Evolutionary conservation across 2,113 vertebrate genomes (phyloP).

Genomic region (Casuarius casuarius): DNA sequence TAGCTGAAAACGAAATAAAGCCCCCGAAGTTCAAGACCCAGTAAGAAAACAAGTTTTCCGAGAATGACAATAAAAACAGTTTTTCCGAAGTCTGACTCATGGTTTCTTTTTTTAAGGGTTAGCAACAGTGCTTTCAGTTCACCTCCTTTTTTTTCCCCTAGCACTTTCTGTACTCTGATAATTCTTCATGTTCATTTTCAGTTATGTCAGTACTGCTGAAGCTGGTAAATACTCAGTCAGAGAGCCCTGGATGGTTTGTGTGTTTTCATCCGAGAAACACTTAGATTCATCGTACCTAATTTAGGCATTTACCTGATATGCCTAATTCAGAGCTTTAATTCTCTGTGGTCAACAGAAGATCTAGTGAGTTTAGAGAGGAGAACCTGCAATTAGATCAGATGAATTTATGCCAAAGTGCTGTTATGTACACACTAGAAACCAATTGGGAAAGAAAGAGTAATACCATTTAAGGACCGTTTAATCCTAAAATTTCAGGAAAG

Average conservation of each 20-base stretch:
- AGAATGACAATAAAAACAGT: neutral
- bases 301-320: neutral
- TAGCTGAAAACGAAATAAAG: no score
- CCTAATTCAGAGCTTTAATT: neutral
- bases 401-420: neutral
- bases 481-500: neutral
- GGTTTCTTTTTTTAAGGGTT: neutral
- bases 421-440: neutral
- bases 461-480: neutral
- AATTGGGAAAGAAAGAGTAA: neutral
- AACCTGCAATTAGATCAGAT: neutral
- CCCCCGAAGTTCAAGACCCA: no score
- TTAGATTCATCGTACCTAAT: neutral
- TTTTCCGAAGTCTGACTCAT: neutral
- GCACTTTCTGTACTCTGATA: neutral
- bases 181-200: neutral
- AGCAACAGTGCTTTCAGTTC: neutral
- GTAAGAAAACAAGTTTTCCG: neutral
- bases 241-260: neutral
- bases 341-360: neutral
- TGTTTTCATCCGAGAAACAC: neutral
- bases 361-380: neutral
- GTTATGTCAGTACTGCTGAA: neutral
- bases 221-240: neutral
- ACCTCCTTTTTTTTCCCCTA: neutral